Conservation (phyloP, 2,797 vertebrate genomes). For the Platyrinchus mystaceus region DNA sequence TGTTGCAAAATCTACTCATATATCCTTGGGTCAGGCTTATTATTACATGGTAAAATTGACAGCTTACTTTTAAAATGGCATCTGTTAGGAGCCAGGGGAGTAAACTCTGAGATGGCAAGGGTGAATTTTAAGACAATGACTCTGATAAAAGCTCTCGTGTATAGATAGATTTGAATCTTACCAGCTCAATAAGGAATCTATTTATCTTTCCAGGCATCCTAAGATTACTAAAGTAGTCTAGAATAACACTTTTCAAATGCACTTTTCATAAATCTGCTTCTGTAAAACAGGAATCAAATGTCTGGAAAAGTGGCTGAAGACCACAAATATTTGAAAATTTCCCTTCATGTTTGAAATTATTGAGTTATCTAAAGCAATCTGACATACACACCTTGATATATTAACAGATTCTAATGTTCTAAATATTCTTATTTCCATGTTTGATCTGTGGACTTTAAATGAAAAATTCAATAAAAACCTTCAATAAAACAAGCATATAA, state of each 20-base stretch:
- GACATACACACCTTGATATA: not conserved
- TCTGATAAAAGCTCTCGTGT: not conserved
- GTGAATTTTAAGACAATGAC: not conserved
- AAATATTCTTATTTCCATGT: not conserved
- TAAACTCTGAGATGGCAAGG: not conserved
- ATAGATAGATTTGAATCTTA: not conserved
- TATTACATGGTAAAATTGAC: not conserved
- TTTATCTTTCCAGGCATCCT: not conserved
- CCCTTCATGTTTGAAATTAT: not conserved
- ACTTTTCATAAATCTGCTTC: not conserved
- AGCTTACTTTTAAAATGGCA: not conserved
- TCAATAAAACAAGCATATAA: not conserved
- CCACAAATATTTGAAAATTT: not conserved
- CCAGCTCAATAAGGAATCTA: not conserved
- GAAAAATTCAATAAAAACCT: not conserved
- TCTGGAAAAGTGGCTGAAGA: not conserved
- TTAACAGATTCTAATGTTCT: not conserved
- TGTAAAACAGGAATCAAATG: not conserved
- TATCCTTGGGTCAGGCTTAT: not conserved
- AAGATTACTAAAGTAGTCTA: not conserved
- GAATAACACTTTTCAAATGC: not conserved
- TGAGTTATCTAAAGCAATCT: not conserved
- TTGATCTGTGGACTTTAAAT: not conserved
- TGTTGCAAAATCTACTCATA: not conserved
- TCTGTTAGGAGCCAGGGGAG: accelerated